A percentile compares a stretch with the other conserved stretches of the same genome.
phyloP scores from a whole-genome alignment of 2,797 vertebrate genomes.

The Phyllotis vaccarum region DNA sequence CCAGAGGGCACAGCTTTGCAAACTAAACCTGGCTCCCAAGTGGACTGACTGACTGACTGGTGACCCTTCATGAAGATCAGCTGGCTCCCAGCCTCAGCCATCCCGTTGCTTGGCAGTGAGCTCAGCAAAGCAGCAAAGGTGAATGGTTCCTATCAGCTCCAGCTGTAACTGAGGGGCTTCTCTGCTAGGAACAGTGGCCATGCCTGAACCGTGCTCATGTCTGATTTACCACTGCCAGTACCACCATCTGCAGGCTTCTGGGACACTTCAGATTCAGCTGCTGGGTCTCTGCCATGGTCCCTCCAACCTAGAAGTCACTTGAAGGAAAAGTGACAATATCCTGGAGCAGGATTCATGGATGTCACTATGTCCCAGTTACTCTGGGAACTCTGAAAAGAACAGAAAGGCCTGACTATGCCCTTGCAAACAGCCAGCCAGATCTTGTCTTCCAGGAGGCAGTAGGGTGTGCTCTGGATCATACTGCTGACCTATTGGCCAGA shows the following conservation, averaged over 20 bases:
- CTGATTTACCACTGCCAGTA: slow-evolving; percentile 43
- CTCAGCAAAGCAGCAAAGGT: background rate
- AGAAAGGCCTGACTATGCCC: background rate
- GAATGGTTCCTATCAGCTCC: background rate
- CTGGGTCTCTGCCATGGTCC: background rate
- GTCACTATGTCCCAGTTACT: background rate
- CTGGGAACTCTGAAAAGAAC: background rate
- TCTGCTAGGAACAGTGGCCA: background rate
- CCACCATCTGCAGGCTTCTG: slow-evolving; percentile 48
- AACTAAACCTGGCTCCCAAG: slow-evolving; percentile 2
- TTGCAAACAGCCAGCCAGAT: background rate
- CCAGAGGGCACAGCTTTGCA: slow-evolving; percentile 58
- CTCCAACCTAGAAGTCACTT: slow-evolving; percentile 20
- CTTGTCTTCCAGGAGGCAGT: background rate
- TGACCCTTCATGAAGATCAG: background rate
- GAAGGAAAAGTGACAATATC: background rate
- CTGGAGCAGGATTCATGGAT: slow-evolving; percentile 26
- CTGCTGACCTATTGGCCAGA: background rate
- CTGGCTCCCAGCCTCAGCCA: background rate
- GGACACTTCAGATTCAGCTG: slow-evolving; percentile 26
- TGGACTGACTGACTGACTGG: background rate
- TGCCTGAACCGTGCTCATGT: background rate
- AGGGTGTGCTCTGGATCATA: background rate
- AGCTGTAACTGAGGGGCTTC: background rate
- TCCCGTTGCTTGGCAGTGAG: background rate